Evolutionary conservation across 1,140 invertebrate species (phyloP).

Genomic region (Caenorhabditis tropicalis): DNA sequence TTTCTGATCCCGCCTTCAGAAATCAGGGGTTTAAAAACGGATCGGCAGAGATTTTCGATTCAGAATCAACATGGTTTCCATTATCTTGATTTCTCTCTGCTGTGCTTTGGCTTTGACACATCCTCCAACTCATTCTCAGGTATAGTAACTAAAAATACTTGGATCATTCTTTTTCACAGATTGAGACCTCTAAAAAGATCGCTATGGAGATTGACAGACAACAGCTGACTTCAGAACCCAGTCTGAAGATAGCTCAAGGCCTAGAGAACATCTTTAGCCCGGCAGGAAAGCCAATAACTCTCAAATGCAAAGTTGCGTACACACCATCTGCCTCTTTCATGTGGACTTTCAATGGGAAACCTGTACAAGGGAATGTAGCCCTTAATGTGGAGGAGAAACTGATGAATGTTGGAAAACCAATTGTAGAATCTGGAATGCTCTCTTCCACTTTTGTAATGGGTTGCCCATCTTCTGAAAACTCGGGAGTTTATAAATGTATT

Average conservation of each 20-base stretch:
- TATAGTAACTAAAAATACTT: too few species aligned
- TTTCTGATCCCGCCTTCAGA: too few species aligned
- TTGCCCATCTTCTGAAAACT: neutral
- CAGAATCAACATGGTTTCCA: too few species aligned
- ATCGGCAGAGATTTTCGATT: too few species aligned
- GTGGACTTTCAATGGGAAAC: neutral
- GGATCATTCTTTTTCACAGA: too few species aligned
- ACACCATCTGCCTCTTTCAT: neutral
- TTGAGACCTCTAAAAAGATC: too few species aligned
- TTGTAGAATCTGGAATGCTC: neutral
- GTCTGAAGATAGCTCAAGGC: neutral
- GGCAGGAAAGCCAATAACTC: neutral
- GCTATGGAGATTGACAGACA: too few species aligned
- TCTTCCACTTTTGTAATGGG: neutral
- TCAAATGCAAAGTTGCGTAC: neutral
- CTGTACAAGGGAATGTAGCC: neutral
- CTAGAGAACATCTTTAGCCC: neutral
- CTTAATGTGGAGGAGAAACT: neutral
- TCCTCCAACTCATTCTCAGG: too few species aligned
- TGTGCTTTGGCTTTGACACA: too few species aligned
- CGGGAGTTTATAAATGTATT: neutral
- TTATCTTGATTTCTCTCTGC: too few species aligned
- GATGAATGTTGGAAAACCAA: neutral
- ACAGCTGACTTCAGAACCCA: neutral
- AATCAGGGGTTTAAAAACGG: too few species aligned